A percentile compares a stretch with the other conserved stretches of the same genome.
These are phyloP conservation scores for Monochamus alternatus DNA, from an alignment of 2,888 invertebrate genomes.

Conservation along the genomic window DNA sequence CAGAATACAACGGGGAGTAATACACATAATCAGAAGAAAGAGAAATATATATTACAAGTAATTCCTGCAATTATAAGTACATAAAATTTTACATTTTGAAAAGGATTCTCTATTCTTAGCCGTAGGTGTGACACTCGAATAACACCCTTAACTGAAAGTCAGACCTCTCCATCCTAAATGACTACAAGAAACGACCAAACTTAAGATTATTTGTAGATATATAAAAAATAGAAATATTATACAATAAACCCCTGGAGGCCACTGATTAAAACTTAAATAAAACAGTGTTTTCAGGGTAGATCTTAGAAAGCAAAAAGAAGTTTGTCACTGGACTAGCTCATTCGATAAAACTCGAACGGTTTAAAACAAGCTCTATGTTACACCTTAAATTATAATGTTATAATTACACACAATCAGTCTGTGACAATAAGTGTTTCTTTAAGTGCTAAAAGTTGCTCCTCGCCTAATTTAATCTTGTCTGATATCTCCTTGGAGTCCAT, in stretches of 20 bases:
- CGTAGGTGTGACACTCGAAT: not conserved
- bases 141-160: conserved; percentile 11
- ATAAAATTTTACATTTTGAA: no score
- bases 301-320: conserved; percentile 56
- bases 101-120: not conserved
- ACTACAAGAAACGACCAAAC: conserved; percentile 21
- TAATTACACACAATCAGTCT: conserved; percentile 62
- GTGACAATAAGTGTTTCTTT: conserved; percentile 74
- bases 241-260: conserved; percentile 31
- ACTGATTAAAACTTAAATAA: conserved; percentile 11
- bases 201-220: conserved; percentile 36
- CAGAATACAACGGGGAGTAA: no score
- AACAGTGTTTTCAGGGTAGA: conserved; percentile 32
- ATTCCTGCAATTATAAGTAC: not conserved
- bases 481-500: conserved; percentile 87
- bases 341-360: conserved; percentile 67
- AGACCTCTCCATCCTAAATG: conserved; percentile 20
- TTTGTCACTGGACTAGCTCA: conserved; percentile 67
- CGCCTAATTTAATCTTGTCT: conserved; percentile 87
- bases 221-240: conserved; percentile 33
- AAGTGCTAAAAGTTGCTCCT: conserved; percentile 84
- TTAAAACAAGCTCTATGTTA: conserved; percentile 46
- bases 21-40: no score
- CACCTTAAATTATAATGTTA: conserved; percentile 45
- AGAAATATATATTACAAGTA: no score